Conservation (phyloP, 2,113 vertebrate species). For the Prietella phreatophila region DNA sequence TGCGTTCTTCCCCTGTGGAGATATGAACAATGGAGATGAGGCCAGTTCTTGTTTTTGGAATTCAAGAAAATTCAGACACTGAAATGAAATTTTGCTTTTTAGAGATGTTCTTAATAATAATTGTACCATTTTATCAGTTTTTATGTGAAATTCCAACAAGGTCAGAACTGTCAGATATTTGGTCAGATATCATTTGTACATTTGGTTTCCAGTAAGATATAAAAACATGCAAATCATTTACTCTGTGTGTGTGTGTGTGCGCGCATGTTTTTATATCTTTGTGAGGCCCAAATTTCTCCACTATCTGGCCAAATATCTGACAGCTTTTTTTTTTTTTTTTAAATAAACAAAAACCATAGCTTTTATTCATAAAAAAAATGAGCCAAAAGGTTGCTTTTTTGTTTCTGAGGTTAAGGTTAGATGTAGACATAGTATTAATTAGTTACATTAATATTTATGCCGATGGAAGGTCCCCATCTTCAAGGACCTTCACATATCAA, state of each 20-base stretch:
- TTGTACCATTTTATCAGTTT: background rate
- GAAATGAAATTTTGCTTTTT: background rate
- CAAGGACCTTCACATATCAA: background rate
- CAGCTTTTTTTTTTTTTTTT: too few species aligned
- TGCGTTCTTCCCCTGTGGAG: conserved; percentile 56
- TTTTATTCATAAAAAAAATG: too few species aligned
- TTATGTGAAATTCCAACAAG: background rate
- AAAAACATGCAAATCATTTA: background rate
- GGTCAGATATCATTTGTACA: background rate
- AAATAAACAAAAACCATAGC: too few species aligned
- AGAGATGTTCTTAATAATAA: background rate
- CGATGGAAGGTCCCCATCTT: background rate
- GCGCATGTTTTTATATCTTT: background rate
- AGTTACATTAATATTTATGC: background rate
- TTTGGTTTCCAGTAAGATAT: background rate
- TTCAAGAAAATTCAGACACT: background rate
- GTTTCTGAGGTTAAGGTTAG: background rate
- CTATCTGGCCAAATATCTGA: background rate
- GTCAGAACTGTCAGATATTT: background rate
- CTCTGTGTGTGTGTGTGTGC: background rate
- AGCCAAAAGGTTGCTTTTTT: background rate
- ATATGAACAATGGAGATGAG: conserved; percentile 7
- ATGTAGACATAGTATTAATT: background rate
- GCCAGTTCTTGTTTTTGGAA: background rate
- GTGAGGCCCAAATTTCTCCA: background rate